Conservation (phyloP, 2,797 vertebrate genomes). For the Sphaeramia orbicularis region DNA sequence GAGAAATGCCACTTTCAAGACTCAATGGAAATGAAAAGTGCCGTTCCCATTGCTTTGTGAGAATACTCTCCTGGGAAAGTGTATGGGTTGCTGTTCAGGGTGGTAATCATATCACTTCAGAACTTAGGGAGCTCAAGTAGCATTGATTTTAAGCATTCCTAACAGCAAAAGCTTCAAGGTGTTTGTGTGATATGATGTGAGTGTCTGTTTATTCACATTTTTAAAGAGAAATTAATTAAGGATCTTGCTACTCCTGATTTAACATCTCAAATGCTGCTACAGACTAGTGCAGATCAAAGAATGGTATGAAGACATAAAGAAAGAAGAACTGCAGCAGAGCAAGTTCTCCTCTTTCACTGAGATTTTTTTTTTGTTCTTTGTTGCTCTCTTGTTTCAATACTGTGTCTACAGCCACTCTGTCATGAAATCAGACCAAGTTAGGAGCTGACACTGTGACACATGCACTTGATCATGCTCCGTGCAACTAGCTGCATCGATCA, state of each 20-base stretch:
- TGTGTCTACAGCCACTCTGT: not conserved
- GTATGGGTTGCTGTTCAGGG: not conserved
- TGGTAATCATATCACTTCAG: slow-evolving; percentile 15
- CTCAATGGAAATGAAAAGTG: slow-evolving; percentile 19
- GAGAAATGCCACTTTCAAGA: no score
- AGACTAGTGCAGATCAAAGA: not conserved
- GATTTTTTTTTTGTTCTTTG: no score
- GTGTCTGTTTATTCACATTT: slow-evolving; percentile 39
- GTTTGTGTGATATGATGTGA: slow-evolving; percentile 21
- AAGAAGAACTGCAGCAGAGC: not conserved
- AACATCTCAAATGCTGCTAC: not conserved
- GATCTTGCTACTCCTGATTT: not conserved
- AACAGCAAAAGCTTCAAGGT: slow-evolving; percentile 19
- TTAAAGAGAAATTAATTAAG: slow-evolving; percentile 12
- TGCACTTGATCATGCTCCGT: slow-evolving; percentile 33
- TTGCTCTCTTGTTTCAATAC: not conserved
- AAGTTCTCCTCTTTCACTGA: no score
- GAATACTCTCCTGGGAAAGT: not conserved
- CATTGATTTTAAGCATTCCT: slow-evolving; percentile 14
- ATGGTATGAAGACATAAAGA: not conserved
- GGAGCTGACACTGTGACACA: slow-evolving; percentile 10
- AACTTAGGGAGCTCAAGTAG: slow-evolving; percentile 21
- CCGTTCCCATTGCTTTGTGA: slow-evolving; percentile 21
- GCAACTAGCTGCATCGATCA: slow-evolving; percentile 50
- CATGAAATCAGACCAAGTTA: slow-evolving; percentile 25